Evolutionary conservation across 2,113 vertebrate species (phyloP).

Genomic region (Machaerirhynchus nigripectus): DNA sequence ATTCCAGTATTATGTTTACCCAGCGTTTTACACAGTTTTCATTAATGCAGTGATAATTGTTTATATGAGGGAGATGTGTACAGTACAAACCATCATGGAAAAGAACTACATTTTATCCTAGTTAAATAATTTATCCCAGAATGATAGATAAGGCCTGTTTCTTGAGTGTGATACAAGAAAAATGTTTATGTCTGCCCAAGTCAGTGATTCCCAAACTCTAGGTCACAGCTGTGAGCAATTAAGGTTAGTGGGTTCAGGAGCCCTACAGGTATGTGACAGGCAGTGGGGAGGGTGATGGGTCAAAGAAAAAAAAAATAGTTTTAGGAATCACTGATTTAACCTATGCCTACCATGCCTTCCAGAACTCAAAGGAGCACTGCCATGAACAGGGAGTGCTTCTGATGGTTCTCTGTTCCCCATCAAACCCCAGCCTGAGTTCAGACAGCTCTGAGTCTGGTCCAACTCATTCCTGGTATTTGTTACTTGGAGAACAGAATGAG

Average conservation of each 20-base stretch:
- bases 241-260: background rate
- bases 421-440: background rate
- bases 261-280: background rate
- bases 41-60: background rate
- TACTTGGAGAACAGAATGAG: background rate
- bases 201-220: background rate
- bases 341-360: background rate
- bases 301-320: too few species aligned
- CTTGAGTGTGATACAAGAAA: background rate
- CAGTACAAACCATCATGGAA: background rate
- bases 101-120: background rate
- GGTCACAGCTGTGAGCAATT: constrained; percentile 2
- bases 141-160: background rate
- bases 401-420: background rate
- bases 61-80: background rate
- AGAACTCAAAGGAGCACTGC: background rate
- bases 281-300: background rate
- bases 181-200: background rate
- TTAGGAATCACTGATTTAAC: background rate
- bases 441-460: background rate
- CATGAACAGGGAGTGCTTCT: background rate
- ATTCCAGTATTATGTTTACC: background rate
- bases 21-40: background rate
- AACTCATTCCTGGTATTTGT: background rate
- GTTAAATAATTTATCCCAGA: background rate